Base-by-base conservation (phyloP, 1,140 invertebrate genomes). In the Araneus ventricosus region DNA sequence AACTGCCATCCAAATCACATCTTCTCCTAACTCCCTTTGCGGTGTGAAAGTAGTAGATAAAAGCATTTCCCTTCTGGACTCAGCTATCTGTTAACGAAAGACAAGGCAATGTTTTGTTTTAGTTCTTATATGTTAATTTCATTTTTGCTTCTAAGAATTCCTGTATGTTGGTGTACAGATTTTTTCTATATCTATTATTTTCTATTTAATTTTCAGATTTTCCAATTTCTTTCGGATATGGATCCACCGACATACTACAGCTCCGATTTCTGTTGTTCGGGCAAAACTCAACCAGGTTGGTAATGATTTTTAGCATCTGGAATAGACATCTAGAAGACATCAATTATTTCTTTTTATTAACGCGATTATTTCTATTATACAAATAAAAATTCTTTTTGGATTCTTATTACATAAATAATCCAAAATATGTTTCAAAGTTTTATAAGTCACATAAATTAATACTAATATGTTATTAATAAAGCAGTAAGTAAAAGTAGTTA, bases 41-140 rank as follows among this genome's bases (percentile, higher is more conserved):
- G 96, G 96, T 34, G 94, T 97, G 24, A 96, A 96, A 0, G 96
- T 96, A 0, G 95, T 97, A 0, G 97, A 97, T 95, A 96, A 96
- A 93, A 96, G 96, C 79, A 96, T 96, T 0, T 95, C 95, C 80
- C 96, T 97, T 86, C 94, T 97, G 45, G 95, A 95, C 4, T 95
- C 95, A 37, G 95, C 41, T 90, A 92, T 95, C 17, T 95, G 22
- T 24, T 93, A 1, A 93, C 93, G 0, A 75, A 63, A 52, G 90
- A 94, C 1, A 88, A 86, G 27, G 57, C 86, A 93, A 82, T 30
- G 8, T 1, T 75, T 30, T 4, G 1, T 34, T 20, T 75, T 75
- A 61, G 3, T 61, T 61, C 80, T 5, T 17, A 2, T 20, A 17
- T 3, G 0, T 75, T 7, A 37, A 75, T 75, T 61, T 22, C n/a